A percentile compares a stretch with the other conserved stretches of the same genome.
Conservation (phyloP, 2,888 invertebrate genomes). For the Geophilus truncorum region DNA sequence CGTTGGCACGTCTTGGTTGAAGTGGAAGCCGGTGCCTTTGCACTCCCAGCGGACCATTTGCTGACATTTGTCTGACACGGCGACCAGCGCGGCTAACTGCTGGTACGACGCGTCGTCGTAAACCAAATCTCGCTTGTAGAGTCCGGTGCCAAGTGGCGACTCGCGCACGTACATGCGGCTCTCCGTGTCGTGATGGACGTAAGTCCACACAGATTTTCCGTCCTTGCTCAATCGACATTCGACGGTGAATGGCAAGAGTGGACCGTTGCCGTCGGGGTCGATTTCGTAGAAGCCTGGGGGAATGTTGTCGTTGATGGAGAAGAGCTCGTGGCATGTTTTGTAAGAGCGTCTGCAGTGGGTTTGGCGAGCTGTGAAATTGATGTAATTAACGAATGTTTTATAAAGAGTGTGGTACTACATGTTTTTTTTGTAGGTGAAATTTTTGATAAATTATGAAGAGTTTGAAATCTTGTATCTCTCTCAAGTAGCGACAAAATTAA, state of each 20-base stretch:
- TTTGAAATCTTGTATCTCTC: too few relatives aligned
- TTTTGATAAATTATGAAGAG: too few relatives aligned
- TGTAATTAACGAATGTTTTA: too few relatives aligned
- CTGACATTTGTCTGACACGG: slow-evolving; percentile 39
- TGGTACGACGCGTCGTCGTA: slow-evolving; percentile 39
- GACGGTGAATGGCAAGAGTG: slow-evolving; percentile 40
- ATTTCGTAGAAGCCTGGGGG: slow-evolving; percentile 40
- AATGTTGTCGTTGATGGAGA: slow-evolving; percentile 38
- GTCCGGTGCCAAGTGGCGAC: slow-evolving; percentile 40
- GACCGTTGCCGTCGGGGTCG: slow-evolving; percentile 40
- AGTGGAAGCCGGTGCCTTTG: slow-evolving; percentile 40
- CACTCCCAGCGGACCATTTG: slow-evolving; percentile 42
- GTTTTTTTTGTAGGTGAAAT: too few relatives aligned
- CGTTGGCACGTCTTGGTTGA: slow-evolving; percentile 38
- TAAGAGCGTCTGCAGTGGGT: neutral
- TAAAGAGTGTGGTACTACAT: too few relatives aligned
- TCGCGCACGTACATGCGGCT: slow-evolving; percentile 41
- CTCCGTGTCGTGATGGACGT: slow-evolving; percentile 42
- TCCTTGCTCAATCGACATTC: slow-evolving; percentile 38
- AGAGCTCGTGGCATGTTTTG: slow-evolving; percentile 40
- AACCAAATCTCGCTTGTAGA: slow-evolving; percentile 39
- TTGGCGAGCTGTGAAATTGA: neutral
- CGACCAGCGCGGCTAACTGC: slow-evolving; percentile 39
- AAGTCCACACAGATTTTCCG: slow-evolving; percentile 38
- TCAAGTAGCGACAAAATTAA: too few relatives aligned